Evolutionary conservation across 2,113 vertebrate genomes (phyloP), one percentile per base, ranked within the genome.

Genomic region (Hemibagrus wyckioides): DNA sequence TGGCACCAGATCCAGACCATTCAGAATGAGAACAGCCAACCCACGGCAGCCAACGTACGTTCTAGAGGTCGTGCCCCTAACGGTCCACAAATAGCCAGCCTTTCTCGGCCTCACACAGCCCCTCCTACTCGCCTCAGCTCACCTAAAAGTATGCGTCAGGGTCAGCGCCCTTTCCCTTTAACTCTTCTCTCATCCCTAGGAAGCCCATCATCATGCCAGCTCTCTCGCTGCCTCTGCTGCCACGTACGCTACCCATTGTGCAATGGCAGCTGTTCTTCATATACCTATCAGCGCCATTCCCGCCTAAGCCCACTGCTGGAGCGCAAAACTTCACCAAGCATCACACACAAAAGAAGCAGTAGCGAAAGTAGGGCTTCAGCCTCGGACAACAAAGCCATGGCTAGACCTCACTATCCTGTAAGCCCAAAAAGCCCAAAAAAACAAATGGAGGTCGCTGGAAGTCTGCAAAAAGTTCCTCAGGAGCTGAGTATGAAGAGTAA

Each of bases 1-100:
- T 98, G 97, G 97, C 95, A 98, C 83, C 97, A 99, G 84, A 91
- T 96, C 85, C 97, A 97, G 94, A 98, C 97, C 0, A 90, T 97
- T 0, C 96, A 97, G 90, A 90, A 91, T 0, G 98, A 99, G 89
- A 96, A 89, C 83, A 95, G 90, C 33, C 96, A 94, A 48, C 86
- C 89, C 0, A 82, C 89, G 0, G 93, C 92, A 23, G 61, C 86
- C 48, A 56, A 59, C 0, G 83, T 84, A 91, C 97, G 93, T 39
- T 67, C 75, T 0, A 94, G 91, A 83, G 91, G 90, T 0, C 92
- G 91, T 41, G 67, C 90, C 1, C 90, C 92, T 63, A 89, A 92
- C n/a, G 82, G 92, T 81, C 89, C 91, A 28, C 86, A 88, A 4
- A 73, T 91, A 2, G 88, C 91, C 2, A 80, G 89, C 89, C 95